Base-by-base conservation (phyloP, 2,113 vertebrate genomes). In the Hippocampus mohnikei region DNA sequence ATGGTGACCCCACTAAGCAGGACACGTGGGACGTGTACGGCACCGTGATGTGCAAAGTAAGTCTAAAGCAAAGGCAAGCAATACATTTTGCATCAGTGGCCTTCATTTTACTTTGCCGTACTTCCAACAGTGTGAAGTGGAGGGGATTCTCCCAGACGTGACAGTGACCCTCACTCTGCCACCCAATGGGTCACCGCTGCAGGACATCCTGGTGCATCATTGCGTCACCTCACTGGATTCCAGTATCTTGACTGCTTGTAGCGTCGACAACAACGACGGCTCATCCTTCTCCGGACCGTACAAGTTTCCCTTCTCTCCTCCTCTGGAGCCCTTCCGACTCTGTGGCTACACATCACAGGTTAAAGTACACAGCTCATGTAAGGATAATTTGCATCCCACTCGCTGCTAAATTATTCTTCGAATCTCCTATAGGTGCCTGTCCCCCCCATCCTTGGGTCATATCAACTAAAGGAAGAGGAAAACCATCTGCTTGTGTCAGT, bases 321-420 rank as follows among this genome's bases (percentile, higher is more conserved):
- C 96, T 48, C 85, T 94, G 66, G 95, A 98, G 72, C 91, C 91
- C n/a, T 98, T 98, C 79, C 88, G 89, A 84, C 91, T 96, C 23
- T 98, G 95, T 76, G 95, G 94, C 81, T 97, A 96, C 79, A 96
- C 95, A 59, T 96, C 95, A 42, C 95, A 96, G 95, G 96, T 97
- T 93, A 27, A 61, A 37, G 64, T 33, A 50, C 13, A 16, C 29
- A 64, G 13, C 29, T 27, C 33, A 12, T 44, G 48, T 20, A 11
- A 16, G 48, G 5, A 42, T 29, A 20, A 2, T n/a, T 67, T 16
- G 3, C 20, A 41, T 63, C 8, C 18, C 2, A 33, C 62, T 9
- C n/a, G 15, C 0, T 15, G 3, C 18, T 23, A n/a, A 5, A 15
- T 61, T 37, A 10, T 3, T 64, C 33, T 3, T 63, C 6, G 48